Base-by-base conservation (phyloP, 2,113 vertebrate species). In the Lophura nycthemera region DNA sequence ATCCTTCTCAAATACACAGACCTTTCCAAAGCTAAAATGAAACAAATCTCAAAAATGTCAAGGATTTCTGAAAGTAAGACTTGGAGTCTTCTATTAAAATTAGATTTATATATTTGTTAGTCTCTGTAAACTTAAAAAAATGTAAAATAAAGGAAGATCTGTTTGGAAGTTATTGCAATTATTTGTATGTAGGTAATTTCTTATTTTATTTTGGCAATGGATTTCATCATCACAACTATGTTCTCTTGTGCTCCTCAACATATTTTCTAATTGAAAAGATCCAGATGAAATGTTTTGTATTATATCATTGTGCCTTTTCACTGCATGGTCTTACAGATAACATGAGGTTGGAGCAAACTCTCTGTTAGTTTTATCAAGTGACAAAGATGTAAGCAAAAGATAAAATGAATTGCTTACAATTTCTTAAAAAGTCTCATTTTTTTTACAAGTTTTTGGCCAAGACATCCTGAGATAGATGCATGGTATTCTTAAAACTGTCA, bases 121-220 rank as follows among this genome's bases (percentile, higher is more conserved):
- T 48, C 10, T 47, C 56, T 61, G 8, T 48, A 67, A 78, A 56
- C 1, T 4, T 81, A 81, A 61, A 80, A 11, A 45, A 75, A 87
- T 69, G 1, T 21, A 8, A 34, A 47, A 81, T 66, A 32, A 11
- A 43, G 15, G 0, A 66, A 29, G 10, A 47, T 50, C 1, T 8
- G 42, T 72, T 77, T 2, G 0, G 61, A 57, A 86, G 73, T 42
- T 3, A 6, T 15, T 9, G 3, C 15, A 34, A 1, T 17, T 42
- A 57, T 8, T 63, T 77, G 2, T 9, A 60, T 50, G 27, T 78
- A 24, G 0, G 4, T 47, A 5, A 2, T 76, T 65, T 11, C 0
- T 40, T 67, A 30, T 56, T 65, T 54, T 8, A 42, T 57, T 42
- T 67, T 42, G 42, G 30, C 24, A 42, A 32, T 32, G 13, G 52